Conservation (phyloP, 2,113 vertebrate species). For the Arvicanthis niloticus region DNA sequence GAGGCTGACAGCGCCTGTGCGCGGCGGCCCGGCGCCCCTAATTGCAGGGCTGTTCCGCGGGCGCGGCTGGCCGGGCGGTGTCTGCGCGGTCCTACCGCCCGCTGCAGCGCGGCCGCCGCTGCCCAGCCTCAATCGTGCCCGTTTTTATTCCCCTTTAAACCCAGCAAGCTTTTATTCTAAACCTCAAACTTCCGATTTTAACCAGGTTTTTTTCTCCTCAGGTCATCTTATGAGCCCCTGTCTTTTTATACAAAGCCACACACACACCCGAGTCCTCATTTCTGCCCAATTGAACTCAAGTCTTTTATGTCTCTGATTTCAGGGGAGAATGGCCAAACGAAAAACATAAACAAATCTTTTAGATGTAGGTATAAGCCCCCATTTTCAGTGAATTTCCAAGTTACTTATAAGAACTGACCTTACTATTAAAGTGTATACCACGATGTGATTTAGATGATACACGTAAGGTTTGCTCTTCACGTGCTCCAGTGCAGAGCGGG, state of each 20-base stretch:
- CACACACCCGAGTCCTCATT: neutral
- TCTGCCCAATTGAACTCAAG: slow-evolving; percentile 2
- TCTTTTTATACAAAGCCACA: neutral
- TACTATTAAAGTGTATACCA: slow-evolving; percentile 14
- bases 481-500: slow-evolving; percentile 22
- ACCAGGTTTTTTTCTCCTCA: neutral
- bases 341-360: slow-evolving; percentile 55
- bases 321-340: slow-evolving; percentile 42
- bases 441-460: slow-evolving; percentile 48
- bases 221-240: neutral
- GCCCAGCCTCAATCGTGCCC: neutral
- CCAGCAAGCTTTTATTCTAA: slow-evolving; percentile 40
- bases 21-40: slow-evolving; percentile 90
- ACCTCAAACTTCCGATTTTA: slow-evolving; percentile 13
- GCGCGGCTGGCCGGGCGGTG: slow-evolving; percentile 85
- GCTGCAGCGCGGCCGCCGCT: slow-evolving; percentile 71
- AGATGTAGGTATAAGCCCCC: slow-evolving; percentile 13
- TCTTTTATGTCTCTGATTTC: slow-evolving; percentile 59
- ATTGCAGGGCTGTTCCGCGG: slow-evolving; percentile 92
- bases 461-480: slow-evolving; percentile 62
- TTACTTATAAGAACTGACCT: slow-evolving; percentile 48
- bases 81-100: slow-evolving; percentile 81
- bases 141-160: neutral
- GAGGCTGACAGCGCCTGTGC: slow-evolving; percentile 93
- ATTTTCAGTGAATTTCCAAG: slow-evolving; percentile 55